Evolutionary conservation across 2,888 invertebrate genomes (phyloP).

Genomic region (Drosophila anomalipes): DNA sequence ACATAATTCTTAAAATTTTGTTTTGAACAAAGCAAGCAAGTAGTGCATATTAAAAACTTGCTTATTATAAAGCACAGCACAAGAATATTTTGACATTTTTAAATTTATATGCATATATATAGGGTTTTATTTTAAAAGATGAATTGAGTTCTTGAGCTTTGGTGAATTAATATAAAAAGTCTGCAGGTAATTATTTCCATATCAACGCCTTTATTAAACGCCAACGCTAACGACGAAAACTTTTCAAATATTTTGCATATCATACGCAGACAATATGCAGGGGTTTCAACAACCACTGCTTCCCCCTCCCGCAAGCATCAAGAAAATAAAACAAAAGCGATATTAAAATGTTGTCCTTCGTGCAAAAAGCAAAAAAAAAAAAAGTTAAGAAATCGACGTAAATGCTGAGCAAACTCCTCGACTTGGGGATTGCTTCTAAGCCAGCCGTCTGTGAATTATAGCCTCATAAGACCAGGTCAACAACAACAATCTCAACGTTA

Average conservation of each 20-base stretch:
- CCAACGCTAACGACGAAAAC: slow-evolving; percentile 43
- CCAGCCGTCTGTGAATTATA: slow-evolving; percentile 78
- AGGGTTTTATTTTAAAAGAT: not conserved
- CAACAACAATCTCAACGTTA: not conserved
- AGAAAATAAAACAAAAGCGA: slow-evolving; percentile 26
- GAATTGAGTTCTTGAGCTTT: not conserved
- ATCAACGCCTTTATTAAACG: slow-evolving; percentile 59
- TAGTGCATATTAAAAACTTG: not conserved
- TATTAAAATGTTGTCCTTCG: slow-evolving; percentile 69
- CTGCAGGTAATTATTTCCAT: slow-evolving; percentile 78
- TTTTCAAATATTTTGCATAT: slow-evolving; percentile 60
- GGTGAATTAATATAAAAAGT: slow-evolving; percentile 44
- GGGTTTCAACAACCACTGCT: not conserved
- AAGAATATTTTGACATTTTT: not conserved
- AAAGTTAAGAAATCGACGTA: slow-evolving; percentile 52
- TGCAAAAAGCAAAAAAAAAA: slow-evolving; percentile 13
- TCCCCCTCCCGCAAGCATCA: not conserved
- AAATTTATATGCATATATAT: too few species aligned
- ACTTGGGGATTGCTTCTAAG: slow-evolving; percentile 63
- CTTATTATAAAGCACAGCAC: too few species aligned
- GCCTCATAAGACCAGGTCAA: slow-evolving; percentile 39
- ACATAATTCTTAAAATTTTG: not conserved
- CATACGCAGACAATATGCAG: slow-evolving; percentile 13
- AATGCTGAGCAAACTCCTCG: slow-evolving; percentile 45
- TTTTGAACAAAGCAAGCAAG: not conserved